Conservation (phyloP, 2,113 vertebrate genomes). For the Origma solitaria region DNA sequence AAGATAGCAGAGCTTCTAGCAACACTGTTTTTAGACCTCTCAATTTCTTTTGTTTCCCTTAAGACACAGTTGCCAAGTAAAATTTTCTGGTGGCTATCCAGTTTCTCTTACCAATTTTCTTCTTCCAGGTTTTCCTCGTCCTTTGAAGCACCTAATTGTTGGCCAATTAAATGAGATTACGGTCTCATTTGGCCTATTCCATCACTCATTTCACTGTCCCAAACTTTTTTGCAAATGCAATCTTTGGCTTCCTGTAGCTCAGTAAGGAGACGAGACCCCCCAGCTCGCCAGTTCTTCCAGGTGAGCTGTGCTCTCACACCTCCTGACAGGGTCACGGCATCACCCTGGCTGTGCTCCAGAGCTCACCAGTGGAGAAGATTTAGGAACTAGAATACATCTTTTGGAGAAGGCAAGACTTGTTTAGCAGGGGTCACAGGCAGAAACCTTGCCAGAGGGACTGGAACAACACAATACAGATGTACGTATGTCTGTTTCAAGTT, state of each 20-base stretch:
- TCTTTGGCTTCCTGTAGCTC: fast-evolving
- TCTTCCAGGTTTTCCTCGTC: background rate
- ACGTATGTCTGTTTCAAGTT: fast-evolving
- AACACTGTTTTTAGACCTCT: background rate
- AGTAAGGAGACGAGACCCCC: fast-evolving
- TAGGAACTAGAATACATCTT: background rate
- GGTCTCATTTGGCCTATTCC: background rate
- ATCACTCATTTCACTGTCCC: background rate
- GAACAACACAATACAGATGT: background rate
- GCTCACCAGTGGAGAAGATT: background rate
- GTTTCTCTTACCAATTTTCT: background rate
- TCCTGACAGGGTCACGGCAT: background rate
- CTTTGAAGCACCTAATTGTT: background rate
- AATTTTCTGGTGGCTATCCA: background rate
- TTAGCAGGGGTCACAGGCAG: background rate
- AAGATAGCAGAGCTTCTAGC: background rate
- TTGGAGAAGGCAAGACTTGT: background rate
- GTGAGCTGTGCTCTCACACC: background rate
- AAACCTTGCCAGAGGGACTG: background rate
- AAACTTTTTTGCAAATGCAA: background rate
- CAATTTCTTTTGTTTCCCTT: background rate
- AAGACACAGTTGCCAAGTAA: background rate
- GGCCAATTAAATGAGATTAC: background rate
- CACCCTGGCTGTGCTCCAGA: fast-evolving
- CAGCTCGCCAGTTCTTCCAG: background rate